Evolutionary conservation across 2,113 vertebrate genomes (phyloP).

Genomic region (Equus przewalskii): DNA sequence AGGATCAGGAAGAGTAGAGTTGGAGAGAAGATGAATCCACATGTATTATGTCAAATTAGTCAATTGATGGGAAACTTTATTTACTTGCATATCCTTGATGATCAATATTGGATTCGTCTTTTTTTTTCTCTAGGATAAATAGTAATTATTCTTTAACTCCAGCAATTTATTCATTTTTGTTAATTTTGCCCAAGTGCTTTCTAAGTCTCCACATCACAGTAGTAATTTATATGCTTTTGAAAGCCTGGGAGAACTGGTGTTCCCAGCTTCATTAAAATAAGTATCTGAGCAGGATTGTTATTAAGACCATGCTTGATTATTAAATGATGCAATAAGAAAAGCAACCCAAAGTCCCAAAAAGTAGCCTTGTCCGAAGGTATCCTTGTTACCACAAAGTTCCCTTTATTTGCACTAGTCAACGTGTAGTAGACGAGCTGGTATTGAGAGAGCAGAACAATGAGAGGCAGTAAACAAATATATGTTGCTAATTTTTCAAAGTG

Average conservation of each 20-base stretch:
- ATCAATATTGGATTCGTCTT: neutral
- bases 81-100: neutral
- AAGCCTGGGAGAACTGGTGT: neutral
- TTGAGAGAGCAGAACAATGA: neutral
- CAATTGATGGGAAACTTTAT: neutral
- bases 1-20: neutral
- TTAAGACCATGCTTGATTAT: neutral
- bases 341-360: neutral
- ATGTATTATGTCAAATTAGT: neutral
- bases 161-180: neutral
- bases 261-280: neutral
- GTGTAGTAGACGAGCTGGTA: neutral
- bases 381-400: neutral
- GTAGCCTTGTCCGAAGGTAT: neutral
- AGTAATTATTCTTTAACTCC: neutral
- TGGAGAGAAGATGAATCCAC: neutral
- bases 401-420: neutral
- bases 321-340: neutral
- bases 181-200: conserved; percentile 36
- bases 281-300: neutral
- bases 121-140: neutral
- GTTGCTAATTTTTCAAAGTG: neutral
- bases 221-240: neutral
- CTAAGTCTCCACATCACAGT: neutral
- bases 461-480: neutral